A percentile compares a stretch with the other conserved stretches of the same genome.
Conservation (phyloP, 2,113 vertebrate genomes). For the Rafetus swinhoei region DNA sequence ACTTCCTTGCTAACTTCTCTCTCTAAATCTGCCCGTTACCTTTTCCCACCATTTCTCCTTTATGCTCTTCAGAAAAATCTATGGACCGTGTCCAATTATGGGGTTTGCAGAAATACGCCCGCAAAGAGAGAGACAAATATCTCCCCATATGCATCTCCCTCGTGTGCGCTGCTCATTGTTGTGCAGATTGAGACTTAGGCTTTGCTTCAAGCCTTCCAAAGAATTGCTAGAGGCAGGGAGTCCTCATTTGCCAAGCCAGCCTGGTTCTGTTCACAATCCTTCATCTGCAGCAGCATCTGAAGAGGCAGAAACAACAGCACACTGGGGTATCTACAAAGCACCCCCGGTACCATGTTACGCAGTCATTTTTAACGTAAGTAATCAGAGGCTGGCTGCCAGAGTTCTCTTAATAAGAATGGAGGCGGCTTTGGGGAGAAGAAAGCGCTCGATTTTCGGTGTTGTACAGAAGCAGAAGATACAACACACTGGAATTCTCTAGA, state of each 20-base stretch:
- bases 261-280: neutral
- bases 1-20: neutral
- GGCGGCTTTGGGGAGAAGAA: neutral
- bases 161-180: neutral
- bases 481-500: neutral
- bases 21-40: fast-evolving
- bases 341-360: neutral
- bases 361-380: neutral
- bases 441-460: neutral
- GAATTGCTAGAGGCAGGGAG: neutral
- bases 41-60: neutral
- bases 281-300: neutral
- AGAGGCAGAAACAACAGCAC: neutral
- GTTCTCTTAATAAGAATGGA: neutral
- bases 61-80: neutral
- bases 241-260: neutral
- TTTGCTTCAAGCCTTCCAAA: neutral
- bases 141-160: neutral
- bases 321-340: neutral
- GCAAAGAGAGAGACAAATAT: neutral
- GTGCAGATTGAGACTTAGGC: neutral
- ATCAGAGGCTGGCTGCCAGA: neutral
- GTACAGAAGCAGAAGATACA: neutral
- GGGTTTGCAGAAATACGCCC: neutral
- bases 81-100: fast-evolving